phyloP scores from a whole-genome alignment of 2,113 vertebrate genomes.

The Orthonyx spaldingii region DNA sequence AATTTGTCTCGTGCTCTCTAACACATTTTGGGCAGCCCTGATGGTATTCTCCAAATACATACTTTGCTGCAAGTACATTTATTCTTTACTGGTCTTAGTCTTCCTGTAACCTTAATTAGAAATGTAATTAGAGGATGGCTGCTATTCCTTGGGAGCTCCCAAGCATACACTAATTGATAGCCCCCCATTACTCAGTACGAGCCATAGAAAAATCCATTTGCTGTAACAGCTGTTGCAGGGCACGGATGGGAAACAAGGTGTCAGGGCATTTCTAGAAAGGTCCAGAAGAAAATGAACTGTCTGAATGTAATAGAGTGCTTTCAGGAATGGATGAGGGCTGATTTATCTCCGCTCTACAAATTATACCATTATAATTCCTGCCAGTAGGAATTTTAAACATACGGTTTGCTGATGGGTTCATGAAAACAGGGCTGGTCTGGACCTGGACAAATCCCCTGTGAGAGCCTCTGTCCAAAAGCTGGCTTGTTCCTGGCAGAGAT shows the following conservation, averaged over 20 bases:
- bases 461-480: constrained; percentile 1
- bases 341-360: background rate
- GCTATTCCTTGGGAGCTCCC: constrained; percentile 37
- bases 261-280: constrained; percentile 26
- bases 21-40: background rate
- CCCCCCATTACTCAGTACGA: background rate
- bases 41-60: background rate
- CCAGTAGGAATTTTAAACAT: constrained; percentile 28
- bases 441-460: background rate
- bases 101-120: constrained; percentile 50
- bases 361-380: background rate
- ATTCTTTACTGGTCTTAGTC: background rate
- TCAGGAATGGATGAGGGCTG: background rate
- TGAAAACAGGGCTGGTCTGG: background rate
- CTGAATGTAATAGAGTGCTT: background rate
- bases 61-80: constrained; percentile 17
- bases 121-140: constrained; percentile 35
- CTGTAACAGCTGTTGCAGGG: constrained; percentile 36
- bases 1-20: background rate
- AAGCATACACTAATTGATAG: constrained; percentile 45
- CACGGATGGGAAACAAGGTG: background rate
- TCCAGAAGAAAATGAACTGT: constrained; percentile 33
- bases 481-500: background rate
- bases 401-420: constrained; percentile 34
- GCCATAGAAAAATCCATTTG: constrained; percentile 35